Conservation (phyloP, 2,888 invertebrate species). For the Agonopterix alstromeriana region DNA sequence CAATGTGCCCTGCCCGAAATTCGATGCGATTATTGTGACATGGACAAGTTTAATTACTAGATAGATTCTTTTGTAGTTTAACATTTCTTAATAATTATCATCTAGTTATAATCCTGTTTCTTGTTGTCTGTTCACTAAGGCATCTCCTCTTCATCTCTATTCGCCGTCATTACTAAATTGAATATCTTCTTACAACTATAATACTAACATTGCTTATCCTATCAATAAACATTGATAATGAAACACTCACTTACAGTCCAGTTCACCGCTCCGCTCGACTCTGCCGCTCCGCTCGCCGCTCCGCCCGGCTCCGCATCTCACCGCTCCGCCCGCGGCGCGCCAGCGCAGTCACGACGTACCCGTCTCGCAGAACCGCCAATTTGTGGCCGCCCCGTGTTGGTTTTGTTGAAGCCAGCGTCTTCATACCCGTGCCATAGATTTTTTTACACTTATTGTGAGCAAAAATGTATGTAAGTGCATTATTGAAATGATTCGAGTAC, state of each 20-base stretch:
- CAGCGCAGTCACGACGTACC: constrained; percentile 66
- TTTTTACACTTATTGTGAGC: constrained; percentile 59
- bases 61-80: too few relatives aligned
- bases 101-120: too few relatives aligned
- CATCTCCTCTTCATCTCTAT: too few relatives aligned
- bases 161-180: too few relatives aligned
- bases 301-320: constrained; percentile 21
- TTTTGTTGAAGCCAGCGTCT: constrained; percentile 71
- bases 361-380: constrained; percentile 68
- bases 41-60: too few relatives aligned
- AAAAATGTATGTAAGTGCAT: constrained; percentile 8
- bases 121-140: too few relatives aligned
- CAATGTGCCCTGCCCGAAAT: too few relatives aligned
- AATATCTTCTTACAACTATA: too few relatives aligned
- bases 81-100: too few relatives aligned
- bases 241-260: not conserved
- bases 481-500: constrained; percentile 5
- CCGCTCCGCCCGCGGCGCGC: constrained; percentile 47
- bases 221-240: not conserved
- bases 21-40: too few relatives aligned
- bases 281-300: constrained; percentile 37
- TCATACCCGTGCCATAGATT: constrained; percentile 51
- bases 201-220: too few relatives aligned
- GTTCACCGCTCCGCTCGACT: not conserved
- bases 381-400: constrained; percentile 73